Evolutionary conservation across 2,888 invertebrate species (phyloP).

Genomic region (Cosmorhoe ocellata): DNA sequence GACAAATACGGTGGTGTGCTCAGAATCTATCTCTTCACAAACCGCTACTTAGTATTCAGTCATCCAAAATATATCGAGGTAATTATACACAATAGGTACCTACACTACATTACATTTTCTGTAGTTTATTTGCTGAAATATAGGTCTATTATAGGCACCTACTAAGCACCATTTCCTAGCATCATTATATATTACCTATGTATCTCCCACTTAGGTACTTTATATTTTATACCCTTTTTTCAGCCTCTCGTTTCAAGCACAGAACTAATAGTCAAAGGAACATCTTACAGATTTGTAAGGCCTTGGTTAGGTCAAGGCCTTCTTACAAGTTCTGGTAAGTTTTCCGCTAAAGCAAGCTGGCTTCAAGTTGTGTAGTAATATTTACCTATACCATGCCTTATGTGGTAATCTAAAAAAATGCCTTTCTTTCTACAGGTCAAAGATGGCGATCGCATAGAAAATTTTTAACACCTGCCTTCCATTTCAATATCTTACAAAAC

Average conservation of each 20-base stretch:
- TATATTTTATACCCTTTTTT: slow-evolving; percentile 12
- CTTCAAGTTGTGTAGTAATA: too few relatives aligned
- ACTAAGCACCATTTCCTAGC: too few relatives aligned
- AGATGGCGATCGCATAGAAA: slow-evolving; percentile 86
- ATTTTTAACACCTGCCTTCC: slow-evolving; percentile 89
- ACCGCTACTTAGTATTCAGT: slow-evolving; percentile 54
- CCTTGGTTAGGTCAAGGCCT: slow-evolving; percentile 82
- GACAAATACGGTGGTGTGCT: slow-evolving; percentile 55
- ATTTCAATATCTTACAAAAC: slow-evolving; percentile 88
- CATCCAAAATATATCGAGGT: slow-evolving; percentile 71
- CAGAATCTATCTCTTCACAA: slow-evolving; percentile 63
- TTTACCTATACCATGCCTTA: too few relatives aligned
- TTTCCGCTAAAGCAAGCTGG: too few relatives aligned
- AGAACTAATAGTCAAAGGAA: slow-evolving; percentile 76
- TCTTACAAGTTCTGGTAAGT: slow-evolving; percentile 71
- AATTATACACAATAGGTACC: slow-evolving; percentile 17
- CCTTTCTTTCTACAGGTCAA: slow-evolving; percentile 47
- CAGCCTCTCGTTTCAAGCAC: slow-evolving; percentile 69
- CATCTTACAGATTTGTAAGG: slow-evolving; percentile 67
- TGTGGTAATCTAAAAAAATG: too few relatives aligned
- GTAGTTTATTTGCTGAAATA: too few relatives aligned
- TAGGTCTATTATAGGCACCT: too few relatives aligned
- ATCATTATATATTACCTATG: too few relatives aligned
- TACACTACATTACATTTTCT: not conserved
- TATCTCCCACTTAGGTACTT: not conserved